Conservation (phyloP, 2,888 invertebrate species). For the Venustoraphidia nigricollis region DNA sequence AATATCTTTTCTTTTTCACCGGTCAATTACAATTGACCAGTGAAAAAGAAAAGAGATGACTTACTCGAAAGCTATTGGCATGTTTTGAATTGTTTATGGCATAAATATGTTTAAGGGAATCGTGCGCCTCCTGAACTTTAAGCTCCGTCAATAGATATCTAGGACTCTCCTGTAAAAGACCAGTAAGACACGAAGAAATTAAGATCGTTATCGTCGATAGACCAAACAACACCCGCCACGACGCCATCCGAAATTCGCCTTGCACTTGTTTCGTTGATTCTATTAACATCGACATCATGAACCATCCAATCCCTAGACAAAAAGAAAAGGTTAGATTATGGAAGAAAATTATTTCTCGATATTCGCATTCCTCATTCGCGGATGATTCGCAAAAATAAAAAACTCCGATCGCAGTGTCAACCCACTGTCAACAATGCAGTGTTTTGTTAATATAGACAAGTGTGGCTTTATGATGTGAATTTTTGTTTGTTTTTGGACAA, state of each 20-base stretch:
- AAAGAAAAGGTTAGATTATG: too few relatives aligned
- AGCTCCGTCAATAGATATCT: constrained; percentile 25
- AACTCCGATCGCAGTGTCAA: not conserved
- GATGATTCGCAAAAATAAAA: too few relatives aligned
- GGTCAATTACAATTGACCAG: too few relatives aligned
- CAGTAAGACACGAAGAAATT: constrained; percentile 24
- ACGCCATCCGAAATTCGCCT: constrained; percentile 20
- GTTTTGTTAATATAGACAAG: too few relatives aligned
- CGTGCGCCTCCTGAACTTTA: constrained; percentile 21
- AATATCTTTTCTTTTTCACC: too few relatives aligned
- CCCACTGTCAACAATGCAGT: too few relatives aligned
- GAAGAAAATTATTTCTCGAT: too few relatives aligned
- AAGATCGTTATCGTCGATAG: constrained; percentile 24
- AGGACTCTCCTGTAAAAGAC: constrained; percentile 28
- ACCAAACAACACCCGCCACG: constrained; percentile 29
- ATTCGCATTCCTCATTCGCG: too few relatives aligned
- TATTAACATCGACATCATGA: constrained; percentile 17
- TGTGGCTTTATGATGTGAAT: too few relatives aligned
- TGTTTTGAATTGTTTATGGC: constrained; percentile 31
- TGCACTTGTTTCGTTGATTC: constrained; percentile 12
- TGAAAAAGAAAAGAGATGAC: not conserved
- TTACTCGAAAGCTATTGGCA: constrained; percentile 25
- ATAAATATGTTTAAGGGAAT: constrained; percentile 28
- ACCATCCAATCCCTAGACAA: constrained; percentile 17
- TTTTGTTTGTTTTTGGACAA: too few relatives aligned